Conservation (phyloP, 1,140 invertebrate genomes). For the Lerema accius region DNA sequence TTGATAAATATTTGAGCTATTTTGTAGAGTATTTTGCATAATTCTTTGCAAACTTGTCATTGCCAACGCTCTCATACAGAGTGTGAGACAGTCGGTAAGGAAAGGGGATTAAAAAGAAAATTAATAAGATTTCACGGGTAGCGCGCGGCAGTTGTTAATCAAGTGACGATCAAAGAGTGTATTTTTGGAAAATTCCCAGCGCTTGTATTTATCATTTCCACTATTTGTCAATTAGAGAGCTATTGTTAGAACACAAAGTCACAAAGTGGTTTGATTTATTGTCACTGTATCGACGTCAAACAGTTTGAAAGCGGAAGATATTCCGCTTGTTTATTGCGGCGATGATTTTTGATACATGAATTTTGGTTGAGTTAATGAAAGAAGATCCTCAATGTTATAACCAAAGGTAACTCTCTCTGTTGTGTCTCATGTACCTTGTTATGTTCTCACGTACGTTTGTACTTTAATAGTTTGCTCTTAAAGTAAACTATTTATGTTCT, state of each 20-base stretch:
- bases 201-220: slow-evolving; percentile 79
- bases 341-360: slow-evolving; percentile 35
- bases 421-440: no score
- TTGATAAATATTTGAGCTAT: no score
- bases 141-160: slow-evolving; percentile 72
- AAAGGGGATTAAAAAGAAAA: slow-evolving; percentile 76
- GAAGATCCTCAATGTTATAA: no score
- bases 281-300: slow-evolving; percentile 42
- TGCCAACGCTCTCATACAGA: no score
- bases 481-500: no score
- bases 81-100: no score
- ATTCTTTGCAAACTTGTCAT: no score
- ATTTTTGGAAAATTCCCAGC: slow-evolving; percentile 75
- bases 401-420: no score
- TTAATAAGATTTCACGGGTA: slow-evolving; percentile 70
- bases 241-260: slow-evolving; percentile 76
- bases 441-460: no score
- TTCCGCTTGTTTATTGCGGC: slow-evolving; percentile 35
- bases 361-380: slow-evolving; percentile 23
- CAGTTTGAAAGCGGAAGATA: slow-evolving; percentile 40
- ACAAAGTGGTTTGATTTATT: slow-evolving; percentile 68
- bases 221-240: slow-evolving; percentile 81
- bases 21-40: no score
- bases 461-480: no score
- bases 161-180: slow-evolving; percentile 76